These are phyloP conservation scores for Pasiphila rectangulata DNA, from an alignment of 2,888 invertebrate species.

Conservation along the genomic window DNA sequence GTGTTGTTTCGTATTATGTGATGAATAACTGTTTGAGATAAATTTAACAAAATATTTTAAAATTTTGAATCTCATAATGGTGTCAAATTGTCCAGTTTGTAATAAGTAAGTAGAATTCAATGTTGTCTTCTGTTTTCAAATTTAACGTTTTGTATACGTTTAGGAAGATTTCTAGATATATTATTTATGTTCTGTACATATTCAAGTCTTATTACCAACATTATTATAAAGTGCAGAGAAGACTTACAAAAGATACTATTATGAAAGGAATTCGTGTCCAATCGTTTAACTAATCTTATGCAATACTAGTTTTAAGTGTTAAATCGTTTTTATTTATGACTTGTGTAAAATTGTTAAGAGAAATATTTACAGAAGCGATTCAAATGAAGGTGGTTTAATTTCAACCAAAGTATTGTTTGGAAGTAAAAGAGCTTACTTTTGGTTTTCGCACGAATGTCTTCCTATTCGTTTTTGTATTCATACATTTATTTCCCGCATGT, in stretches of 20 bases:
- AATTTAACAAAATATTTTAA: conserved; percentile 27
- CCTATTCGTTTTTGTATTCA: conserved; percentile 44
- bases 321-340: conserved; percentile 78
- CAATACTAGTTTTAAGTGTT: conserved; percentile 81
- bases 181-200: conserved; percentile 35
- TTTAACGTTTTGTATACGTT: conserved; percentile 15
- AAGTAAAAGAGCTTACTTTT: conserved; percentile 43
- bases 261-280: conserved; percentile 49
- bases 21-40: conserved; percentile 19
- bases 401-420: conserved; percentile 64
- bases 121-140: conserved; percentile 27
- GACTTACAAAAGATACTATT: conserved; percentile 53
- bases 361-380: conserved; percentile 52
- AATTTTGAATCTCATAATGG: conserved; percentile 36
- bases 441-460: conserved; percentile 59
- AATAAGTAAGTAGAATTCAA: conserved; percentile 17
- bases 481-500: conserved; percentile 28
- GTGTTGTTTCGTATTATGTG: conserved; percentile 8
- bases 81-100: conserved; percentile 35
- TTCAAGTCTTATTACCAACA: conserved; percentile 38
- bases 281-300: conserved; percentile 73
- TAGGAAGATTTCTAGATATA: conserved; percentile 27
- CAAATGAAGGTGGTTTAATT: conserved; percentile 55
- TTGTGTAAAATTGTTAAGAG: conserved; percentile 52
- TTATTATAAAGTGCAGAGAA: conserved; percentile 44